Percentiles rank a stretch among this genome's conserved stretches.
phyloP scores from a whole-genome alignment of 92 coral and sea anemone genomes.

The Palythoa grandiflora region DNA sequence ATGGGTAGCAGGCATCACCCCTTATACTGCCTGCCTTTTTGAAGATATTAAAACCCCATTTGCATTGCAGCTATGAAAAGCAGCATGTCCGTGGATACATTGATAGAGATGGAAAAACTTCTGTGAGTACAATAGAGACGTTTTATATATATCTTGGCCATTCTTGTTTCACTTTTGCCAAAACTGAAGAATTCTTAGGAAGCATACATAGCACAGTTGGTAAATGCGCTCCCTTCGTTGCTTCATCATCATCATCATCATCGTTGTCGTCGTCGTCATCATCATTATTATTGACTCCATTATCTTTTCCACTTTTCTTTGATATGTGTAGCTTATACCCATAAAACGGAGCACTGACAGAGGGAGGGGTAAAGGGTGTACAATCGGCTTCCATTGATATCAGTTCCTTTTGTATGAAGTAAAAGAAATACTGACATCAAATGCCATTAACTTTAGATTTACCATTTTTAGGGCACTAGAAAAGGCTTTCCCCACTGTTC shows the following conservation, averaged over 20 bases:
- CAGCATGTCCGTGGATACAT: slow-evolving; percentile 43
- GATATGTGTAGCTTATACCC: too few relatives aligned
- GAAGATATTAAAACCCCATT: not conserved
- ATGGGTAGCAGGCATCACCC: too few relatives aligned
- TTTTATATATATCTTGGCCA: not conserved
- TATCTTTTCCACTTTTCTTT: too few relatives aligned
- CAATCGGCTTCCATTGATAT: too few relatives aligned
- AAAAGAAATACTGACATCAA: too few relatives aligned
- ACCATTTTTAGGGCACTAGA: too few relatives aligned
- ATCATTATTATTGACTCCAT: not conserved
- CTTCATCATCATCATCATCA: not conserved
- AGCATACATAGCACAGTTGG: too few relatives aligned
- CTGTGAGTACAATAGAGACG: slow-evolving; percentile 9
- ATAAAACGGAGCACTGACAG: not conserved
- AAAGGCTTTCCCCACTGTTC: too few relatives aligned
- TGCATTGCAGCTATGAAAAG: slow-evolving; percentile 44
- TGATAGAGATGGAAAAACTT: slow-evolving; percentile 27
- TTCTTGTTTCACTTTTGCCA: not conserved
- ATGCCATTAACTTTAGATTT: too few relatives aligned
- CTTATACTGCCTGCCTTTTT: not conserved
- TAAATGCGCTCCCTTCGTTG: not conserved
- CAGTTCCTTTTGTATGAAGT: too few relatives aligned
- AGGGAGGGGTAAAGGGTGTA: not conserved
- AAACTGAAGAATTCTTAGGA: not conserved
- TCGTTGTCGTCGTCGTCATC: not conserved